Conservation (phyloP, 1,140 invertebrate species). For the Limonius californicus region DNA sequence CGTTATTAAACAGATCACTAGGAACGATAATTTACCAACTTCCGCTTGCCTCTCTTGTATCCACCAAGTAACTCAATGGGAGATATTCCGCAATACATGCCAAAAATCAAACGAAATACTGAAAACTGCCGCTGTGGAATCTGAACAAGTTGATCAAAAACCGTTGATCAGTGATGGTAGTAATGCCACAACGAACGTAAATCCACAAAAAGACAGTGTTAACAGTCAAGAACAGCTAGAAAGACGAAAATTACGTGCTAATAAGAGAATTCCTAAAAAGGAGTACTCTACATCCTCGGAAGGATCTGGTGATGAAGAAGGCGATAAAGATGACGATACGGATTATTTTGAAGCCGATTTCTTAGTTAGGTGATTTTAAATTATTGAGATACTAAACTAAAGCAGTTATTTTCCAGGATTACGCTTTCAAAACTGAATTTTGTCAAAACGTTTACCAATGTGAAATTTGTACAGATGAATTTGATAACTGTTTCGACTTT, state of each 20-base stretch:
- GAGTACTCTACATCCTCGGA: neutral
- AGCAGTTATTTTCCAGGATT: neutral
- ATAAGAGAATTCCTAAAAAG: neutral
- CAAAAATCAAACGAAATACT: conserved; percentile 24
- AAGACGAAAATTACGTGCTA: neutral
- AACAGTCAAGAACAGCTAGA: neutral
- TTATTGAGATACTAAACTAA: neutral
- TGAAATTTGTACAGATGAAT: conserved; percentile 26
- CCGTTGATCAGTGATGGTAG: no score
- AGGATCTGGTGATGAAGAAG: neutral
- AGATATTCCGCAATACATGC: conserved; percentile 28
- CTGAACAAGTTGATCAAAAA: neutral
- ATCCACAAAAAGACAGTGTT: no score
- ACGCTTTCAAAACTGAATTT: neutral
- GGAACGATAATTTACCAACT: conserved; percentile 23
- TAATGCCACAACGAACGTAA: no score
- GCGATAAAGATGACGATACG: neutral
- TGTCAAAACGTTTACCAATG: conserved; percentile 21
- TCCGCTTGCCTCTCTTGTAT: conserved; percentile 27
- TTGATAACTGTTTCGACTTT: conserved; percentile 27
- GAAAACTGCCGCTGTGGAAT: neutral
- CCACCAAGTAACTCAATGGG: conserved; percentile 29
- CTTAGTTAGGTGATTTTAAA: conserved; percentile 1
- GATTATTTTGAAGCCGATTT: neutral
- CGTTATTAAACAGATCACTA: conserved; percentile 29